These are phyloP conservation scores for Gallinago solitaria DNA, from an alignment of 2,797 vertebrate genomes.

Conservation along the genomic window DNA sequence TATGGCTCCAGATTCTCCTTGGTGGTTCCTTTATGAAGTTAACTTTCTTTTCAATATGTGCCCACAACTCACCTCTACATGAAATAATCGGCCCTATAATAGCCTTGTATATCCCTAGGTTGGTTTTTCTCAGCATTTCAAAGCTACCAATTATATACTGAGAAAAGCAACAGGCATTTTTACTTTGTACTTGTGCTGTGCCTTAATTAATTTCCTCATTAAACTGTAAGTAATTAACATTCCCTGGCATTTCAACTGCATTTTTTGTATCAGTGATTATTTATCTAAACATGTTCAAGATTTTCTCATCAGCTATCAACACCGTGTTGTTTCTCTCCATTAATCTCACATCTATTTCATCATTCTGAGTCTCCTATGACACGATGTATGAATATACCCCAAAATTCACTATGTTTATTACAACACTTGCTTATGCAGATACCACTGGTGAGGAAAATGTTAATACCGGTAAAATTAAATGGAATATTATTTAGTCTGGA, in stretches of 20 bases:
- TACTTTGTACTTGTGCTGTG: constrained; percentile 18
- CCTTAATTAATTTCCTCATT: constrained; percentile 54
- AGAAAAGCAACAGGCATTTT: constrained; percentile 31
- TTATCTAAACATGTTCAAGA: not conserved
- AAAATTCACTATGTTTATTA: not conserved
- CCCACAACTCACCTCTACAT: not conserved
- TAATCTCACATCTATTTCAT: not conserved
- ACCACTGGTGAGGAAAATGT: not conserved
- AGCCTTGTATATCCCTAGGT: not conserved
- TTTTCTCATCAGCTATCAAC: not conserved
- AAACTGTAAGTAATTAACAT: constrained; percentile 34
- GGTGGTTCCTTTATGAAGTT: not conserved
- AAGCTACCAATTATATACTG: constrained; percentile 34
- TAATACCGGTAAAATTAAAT: not conserved
- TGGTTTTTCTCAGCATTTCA: constrained; percentile 24
- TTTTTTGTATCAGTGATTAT: constrained; percentile 12
- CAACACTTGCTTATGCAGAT: not conserved
- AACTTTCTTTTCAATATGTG: not conserved
- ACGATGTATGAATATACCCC: not conserved
- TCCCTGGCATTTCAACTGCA: not conserved
- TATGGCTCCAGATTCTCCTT: not conserved
- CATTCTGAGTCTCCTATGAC: not conserved
- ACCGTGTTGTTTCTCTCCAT: not conserved
- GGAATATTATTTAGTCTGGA: not conserved
- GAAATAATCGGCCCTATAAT: not conserved